These are phyloP conservation scores for Calypte anna DNA, from an alignment of 2,113 vertebrate genomes.

Conservation along the genomic window DNA sequence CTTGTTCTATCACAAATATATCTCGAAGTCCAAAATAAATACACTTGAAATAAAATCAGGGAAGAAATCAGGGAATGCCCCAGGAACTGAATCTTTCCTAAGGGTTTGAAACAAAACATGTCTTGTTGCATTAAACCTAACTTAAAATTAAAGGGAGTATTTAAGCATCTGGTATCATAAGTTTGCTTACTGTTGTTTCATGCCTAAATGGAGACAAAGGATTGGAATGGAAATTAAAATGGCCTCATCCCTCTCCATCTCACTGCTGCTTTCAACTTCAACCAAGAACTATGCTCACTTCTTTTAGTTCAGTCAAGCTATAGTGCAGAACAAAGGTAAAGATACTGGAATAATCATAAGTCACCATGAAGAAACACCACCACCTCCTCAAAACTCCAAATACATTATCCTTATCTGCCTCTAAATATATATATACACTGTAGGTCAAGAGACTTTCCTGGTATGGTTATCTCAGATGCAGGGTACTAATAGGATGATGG, in stretches of 20 bases:
- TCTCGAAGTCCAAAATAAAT: background rate
- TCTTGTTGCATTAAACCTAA: background rate
- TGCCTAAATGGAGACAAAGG: background rate
- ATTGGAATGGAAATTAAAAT: background rate
- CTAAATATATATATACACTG: background rate
- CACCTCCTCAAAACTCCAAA: background rate
- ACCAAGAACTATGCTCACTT: background rate
- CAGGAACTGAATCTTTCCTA: background rate
- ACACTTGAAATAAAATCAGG: background rate
- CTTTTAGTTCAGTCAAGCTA: background rate
- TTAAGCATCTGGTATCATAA: background rate
- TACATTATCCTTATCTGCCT: conserved; percentile 10
- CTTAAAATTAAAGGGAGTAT: background rate
- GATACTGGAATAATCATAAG: conserved; percentile 30
- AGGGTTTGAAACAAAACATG: background rate
- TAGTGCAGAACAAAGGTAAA: background rate
- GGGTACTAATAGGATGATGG: conserved; percentile 60
- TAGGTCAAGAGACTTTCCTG: conserved; percentile 22
- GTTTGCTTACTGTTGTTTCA: background rate
- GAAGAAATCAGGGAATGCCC: background rate
- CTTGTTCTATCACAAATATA: background rate
- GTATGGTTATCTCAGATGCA: conserved; percentile 23
- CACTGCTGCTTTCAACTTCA: background rate
- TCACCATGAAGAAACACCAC: background rate
- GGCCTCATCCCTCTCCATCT: background rate